Evolutionary conservation across 1,140 invertebrate genomes (phyloP), one percentile per base, ranked within the genome.

Genomic region (Trichogramma pretiosum): DNA sequence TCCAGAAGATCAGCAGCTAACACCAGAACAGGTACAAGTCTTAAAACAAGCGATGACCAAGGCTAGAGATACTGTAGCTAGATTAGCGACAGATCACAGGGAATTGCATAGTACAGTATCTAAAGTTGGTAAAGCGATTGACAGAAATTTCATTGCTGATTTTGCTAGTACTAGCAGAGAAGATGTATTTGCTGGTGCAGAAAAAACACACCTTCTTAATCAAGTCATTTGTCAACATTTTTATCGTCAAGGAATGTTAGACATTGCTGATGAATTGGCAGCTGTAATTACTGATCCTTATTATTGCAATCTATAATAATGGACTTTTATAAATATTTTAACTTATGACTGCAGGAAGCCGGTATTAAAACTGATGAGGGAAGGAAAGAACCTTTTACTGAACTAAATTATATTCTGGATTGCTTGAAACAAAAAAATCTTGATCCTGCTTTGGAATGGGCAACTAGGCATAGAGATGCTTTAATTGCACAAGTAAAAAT

Each of bases 191-290:
- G 81, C 83, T 36, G 80, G 81, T 18, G 70, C 83, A 19, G 81
- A 86, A 34, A 92, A 92, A 60, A 75, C 82, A 26, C 78, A 84
- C 52, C 73, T 93, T 13, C 72, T 98, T 33, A 95, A 97, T 72
- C 84, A 93, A 74, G 89, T 94, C n/a, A 90, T 98, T 32, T 92
- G 90, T 59, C 90, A 97, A 64, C 93, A 98, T 77, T 91, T 96
- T 64, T 88, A 93, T 64, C 79, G 93, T 50, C 89, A 95, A 72
- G 94, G 93, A 35, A 83, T 89, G 79, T 73, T 93, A 30, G 85
- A 92, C 53, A 89, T 94, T 48, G 89, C 89, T 14, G 86, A 93
- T 64, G 79, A 84, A 60, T 72, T 97, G 52, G 81, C 84, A 9
- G 65, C 72, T 42, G 78, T 82, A 65, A 58, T 49, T 56, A 42